These are phyloP conservation scores for Halcyon chelicuti DNA, from an alignment of 2,797 vertebrate species.

Conservation along the genomic window DNA sequence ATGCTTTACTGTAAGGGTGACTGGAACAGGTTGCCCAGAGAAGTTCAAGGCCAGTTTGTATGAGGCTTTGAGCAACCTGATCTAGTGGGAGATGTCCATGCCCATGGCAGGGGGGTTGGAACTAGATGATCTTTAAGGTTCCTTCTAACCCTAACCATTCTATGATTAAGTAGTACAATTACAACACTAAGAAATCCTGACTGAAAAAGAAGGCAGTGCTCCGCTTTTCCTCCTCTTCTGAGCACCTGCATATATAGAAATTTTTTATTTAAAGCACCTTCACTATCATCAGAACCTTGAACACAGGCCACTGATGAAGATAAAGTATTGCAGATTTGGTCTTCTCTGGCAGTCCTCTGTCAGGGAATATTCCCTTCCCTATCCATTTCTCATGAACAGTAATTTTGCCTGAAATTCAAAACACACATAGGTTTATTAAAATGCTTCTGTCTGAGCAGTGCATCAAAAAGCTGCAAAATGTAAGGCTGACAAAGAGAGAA, in stretches of 20 bases:
- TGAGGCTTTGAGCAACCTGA: not conserved
- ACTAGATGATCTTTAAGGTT: not conserved
- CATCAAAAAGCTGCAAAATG: slow-evolving; percentile 27
- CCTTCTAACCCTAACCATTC: not conserved
- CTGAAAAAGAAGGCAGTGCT: not conserved
- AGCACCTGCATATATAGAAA: not conserved
- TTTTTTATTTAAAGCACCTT: not conserved
- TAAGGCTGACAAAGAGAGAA: not conserved
- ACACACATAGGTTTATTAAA: slow-evolving; percentile 2
- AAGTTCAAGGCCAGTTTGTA: not conserved
- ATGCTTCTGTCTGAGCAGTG: not conserved
- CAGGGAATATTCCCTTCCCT: not conserved
- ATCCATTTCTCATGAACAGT: not conserved
- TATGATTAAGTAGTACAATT: not conserved
- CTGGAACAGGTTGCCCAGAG: not conserved
- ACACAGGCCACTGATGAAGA: not conserved
- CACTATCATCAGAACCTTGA: not conserved
- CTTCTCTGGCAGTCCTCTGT: not conserved
- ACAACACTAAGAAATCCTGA: not conserved
- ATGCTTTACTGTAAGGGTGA: not conserved
- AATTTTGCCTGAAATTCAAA: slow-evolving; percentile 18
- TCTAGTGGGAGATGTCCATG: not conserved
- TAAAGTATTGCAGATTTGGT: not conserved
- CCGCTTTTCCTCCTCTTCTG: not conserved
- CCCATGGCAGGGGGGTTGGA: not conserved